Conservation (phyloP, 2,113 vertebrate genomes). For the Vulpes lagopus region DNA sequence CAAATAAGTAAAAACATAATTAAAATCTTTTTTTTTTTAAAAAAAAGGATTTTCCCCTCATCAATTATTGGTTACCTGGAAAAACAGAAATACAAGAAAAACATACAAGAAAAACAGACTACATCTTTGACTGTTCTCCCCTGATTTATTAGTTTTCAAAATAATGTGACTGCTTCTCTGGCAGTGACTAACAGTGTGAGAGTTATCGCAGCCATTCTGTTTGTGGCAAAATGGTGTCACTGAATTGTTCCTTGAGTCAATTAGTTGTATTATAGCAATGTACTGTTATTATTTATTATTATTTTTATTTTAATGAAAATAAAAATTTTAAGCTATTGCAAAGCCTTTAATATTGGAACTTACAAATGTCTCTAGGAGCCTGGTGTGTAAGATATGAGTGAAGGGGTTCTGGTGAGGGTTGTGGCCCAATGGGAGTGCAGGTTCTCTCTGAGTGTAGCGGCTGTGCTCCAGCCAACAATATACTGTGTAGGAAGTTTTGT, state of each 20-base stretch:
- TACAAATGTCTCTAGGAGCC: not conserved
- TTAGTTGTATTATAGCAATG: not conserved
- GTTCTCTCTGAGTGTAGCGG: not conserved
- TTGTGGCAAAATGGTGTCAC: not conserved
- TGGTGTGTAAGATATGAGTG: not conserved
- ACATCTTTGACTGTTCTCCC: not conserved
- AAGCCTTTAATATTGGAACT: not conserved
- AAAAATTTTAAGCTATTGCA: not conserved
- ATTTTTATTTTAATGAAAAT: conserved; percentile 11
- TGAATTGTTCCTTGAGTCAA: not conserved
- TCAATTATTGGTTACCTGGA: not conserved
- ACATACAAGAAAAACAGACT: not conserved
- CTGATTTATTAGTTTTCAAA: conserved; percentile 14
- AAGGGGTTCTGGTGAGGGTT: not conserved
- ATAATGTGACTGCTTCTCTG: not conserved
- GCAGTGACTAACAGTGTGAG: not conserved
- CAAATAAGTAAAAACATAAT: not conserved
- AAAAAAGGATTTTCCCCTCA: not conserved
- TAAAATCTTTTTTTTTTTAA: not conserved
- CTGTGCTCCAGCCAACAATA: not conserved
- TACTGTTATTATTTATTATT: not conserved
- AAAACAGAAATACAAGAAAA: not conserved
- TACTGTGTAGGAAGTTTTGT: not conserved
- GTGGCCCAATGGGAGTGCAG: not conserved
- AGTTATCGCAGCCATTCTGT: not conserved